Evolutionary conservation across 2,113 vertebrate species (phyloP).

Genomic region (Polypterus senegalus): DNA sequence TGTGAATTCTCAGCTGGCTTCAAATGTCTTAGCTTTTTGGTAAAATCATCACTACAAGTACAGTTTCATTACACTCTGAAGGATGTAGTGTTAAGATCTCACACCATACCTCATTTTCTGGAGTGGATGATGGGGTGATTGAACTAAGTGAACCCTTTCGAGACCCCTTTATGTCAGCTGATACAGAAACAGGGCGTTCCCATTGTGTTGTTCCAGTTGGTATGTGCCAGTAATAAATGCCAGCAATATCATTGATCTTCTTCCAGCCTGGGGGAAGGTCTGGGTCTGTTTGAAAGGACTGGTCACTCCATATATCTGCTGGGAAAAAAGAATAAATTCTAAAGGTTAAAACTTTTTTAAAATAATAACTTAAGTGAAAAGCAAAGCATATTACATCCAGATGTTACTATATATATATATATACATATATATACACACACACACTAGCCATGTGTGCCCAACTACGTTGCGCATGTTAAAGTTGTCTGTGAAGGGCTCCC

Average conservation of each 20-base stretch:
- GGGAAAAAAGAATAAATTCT: slow-evolving; percentile 7
- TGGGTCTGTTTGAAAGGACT: slow-evolving; percentile 83
- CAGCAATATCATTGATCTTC: slow-evolving; percentile 72
- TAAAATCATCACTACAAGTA: too few relatives aligned
- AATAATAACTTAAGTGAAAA: too few relatives aligned
- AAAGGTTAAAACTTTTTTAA: neutral
- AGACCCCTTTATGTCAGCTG: slow-evolving; percentile 47
- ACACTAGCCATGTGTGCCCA: too few relatives aligned
- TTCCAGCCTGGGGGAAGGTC: slow-evolving; percentile 89
- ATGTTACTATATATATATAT: too few relatives aligned
- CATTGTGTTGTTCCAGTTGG: slow-evolving; percentile 85
- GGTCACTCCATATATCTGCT: slow-evolving; percentile 81
- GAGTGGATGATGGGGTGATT: slow-evolving; percentile 78
- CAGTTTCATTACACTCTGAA: slow-evolving; percentile 13
- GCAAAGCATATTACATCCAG: too few relatives aligned
- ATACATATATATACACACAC: too few relatives aligned
- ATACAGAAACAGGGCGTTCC: slow-evolving; percentile 61
- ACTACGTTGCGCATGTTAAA: too few relatives aligned
- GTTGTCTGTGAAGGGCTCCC: too few relatives aligned
- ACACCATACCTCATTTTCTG: slow-evolving; percentile 71
- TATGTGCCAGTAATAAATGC: slow-evolving; percentile 91
- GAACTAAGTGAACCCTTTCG: slow-evolving; percentile 73
- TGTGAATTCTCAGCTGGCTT: too few relatives aligned
- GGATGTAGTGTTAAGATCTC: neutral
- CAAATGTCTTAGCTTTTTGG: too few relatives aligned